Evolutionary conservation across 30 jellyfish, hydroid and myxozoan genomes (phyloP), one percentile per base, ranked within the genome.

Genomic region (Pelagia noctiluca): DNA sequence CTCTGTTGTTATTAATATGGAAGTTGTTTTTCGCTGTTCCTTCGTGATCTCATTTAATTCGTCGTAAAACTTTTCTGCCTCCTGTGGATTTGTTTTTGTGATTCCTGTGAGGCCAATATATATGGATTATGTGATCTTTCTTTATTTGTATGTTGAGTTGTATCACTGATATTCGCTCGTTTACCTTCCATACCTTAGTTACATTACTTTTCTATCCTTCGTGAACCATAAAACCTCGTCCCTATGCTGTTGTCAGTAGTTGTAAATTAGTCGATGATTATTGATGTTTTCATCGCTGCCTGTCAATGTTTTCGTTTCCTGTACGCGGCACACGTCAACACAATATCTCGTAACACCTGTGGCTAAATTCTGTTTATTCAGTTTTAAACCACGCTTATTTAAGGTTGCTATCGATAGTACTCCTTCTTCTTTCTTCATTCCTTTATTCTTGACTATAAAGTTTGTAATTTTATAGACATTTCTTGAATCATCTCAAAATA

Each of bases 401-500:
- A 66, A 66, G 79, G 79, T 66, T 66, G 79, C 79, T 66, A 66
- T 66, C 63, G 79, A 66, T 66, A 66, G 79, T 66, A 66, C 63
- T 66, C 63, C 79, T 21, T 34, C n/a, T 8, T 66, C 65, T 66
- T 8, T 66, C 63, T 66, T 66, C 79, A 66, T 66, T 66, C 79
- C 79, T 66, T 66, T 61, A 23, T 66, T 66, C 79, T 66, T 29
- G 74, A 61, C 28, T n/a, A n/a, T n/a, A n/a, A n/a, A n/a, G n/a
- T n/a, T n/a, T n/a, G n/a, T n/a, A n/a, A n/a, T n/a, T n/a, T n/a
- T n/a, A n/a, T n/a, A n/a, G n/a, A n/a, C n/a, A n/a, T n/a, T n/a
- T n/a, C n/a, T n/a, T n/a, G n/a, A n/a, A n/a, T n/a, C n/a, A n/a
- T n/a, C n/a, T n/a, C n/a, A n/a, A n/a, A n/a, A n/a, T n/a, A n/a